Evolutionary conservation across 1,140 invertebrate species (phyloP).

Genomic region (Halyomorpha halys): DNA sequence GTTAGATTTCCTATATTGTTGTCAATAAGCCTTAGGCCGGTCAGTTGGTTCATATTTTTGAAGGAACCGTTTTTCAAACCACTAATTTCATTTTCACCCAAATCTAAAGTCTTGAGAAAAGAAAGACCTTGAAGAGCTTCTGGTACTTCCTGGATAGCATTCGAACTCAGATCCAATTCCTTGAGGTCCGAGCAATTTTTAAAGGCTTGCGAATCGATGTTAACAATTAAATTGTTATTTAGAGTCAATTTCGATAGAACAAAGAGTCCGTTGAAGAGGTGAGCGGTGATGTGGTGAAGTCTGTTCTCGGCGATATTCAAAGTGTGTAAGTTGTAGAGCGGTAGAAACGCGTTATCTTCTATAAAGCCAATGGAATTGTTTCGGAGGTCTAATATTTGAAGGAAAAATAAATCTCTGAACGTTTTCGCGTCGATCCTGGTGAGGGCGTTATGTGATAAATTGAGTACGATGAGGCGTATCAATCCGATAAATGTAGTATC

Average conservation of each 20-base stretch:
- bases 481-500: conserved; percentile 72
- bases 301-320: conserved; percentile 76
- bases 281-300: conserved; percentile 64
- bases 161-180: conserved; percentile 78
- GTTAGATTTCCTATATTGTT: conserved; percentile 78
- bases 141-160: conserved; percentile 68
- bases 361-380: conserved; percentile 80
- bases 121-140: conserved; percentile 68
- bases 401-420: conserved; percentile 75
- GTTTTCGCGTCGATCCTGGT: conserved; percentile 70
- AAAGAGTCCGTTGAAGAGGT: conserved; percentile 73
- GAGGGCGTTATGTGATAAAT: conserved; percentile 72
- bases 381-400: conserved; percentile 76
- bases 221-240: conserved; percentile 73
- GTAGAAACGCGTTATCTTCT: conserved; percentile 74
- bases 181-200: conserved; percentile 82
- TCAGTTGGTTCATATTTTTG: conserved; percentile 70
- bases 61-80: conserved; percentile 71
- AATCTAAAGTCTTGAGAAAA: conserved; percentile 72
- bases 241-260: conserved; percentile 72
- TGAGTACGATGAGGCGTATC: conserved; percentile 70
- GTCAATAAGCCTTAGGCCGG: conserved; percentile 70
- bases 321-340: conserved; percentile 75
- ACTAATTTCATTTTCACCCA: conserved; percentile 76
- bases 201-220: conserved; percentile 71